Evolutionary conservation across 2,888 invertebrate genomes (phyloP).

Genomic region (Eupithecia dodoneata): DNA sequence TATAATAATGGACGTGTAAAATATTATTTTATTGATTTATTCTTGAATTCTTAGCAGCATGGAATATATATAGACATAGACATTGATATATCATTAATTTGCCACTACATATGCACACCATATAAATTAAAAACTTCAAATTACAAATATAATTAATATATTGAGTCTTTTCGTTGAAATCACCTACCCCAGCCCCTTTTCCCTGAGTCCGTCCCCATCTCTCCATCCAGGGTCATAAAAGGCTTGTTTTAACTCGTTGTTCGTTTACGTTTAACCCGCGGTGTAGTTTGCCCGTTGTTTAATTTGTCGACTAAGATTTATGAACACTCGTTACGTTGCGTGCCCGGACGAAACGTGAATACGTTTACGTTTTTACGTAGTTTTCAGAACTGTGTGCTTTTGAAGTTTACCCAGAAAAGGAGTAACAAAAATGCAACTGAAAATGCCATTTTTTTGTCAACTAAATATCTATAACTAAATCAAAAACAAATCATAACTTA

Average conservation of each 20-base stretch:
- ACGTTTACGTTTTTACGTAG: neutral
- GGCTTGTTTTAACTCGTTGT: constrained; percentile 42
- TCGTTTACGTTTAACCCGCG: constrained; percentile 38
- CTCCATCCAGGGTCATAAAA: constrained; percentile 38
- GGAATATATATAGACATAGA: no score
- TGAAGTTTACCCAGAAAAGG: neutral
- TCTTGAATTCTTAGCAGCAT: no score
- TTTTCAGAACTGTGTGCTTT: neutral
- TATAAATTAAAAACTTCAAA: no score
- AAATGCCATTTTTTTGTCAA: no score
- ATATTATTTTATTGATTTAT: no score
- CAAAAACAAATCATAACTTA: no score
- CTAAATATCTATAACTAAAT: no score
- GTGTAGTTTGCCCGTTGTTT: constrained; percentile 41
- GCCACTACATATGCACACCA: no score
- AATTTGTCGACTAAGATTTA: constrained; percentile 42
- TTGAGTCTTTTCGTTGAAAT: neutral
- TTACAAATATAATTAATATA: neutral
- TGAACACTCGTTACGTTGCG: constrained; percentile 13
- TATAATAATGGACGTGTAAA: no score
- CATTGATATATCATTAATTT: no score
- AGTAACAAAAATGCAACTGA: no score
- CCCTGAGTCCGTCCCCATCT: constrained; percentile 17
- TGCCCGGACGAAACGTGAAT: neutral
- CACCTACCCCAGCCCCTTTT: neutral